Evolutionary conservation across 2,888 invertebrate genomes (phyloP).

Genomic region (Patella caerulea): DNA sequence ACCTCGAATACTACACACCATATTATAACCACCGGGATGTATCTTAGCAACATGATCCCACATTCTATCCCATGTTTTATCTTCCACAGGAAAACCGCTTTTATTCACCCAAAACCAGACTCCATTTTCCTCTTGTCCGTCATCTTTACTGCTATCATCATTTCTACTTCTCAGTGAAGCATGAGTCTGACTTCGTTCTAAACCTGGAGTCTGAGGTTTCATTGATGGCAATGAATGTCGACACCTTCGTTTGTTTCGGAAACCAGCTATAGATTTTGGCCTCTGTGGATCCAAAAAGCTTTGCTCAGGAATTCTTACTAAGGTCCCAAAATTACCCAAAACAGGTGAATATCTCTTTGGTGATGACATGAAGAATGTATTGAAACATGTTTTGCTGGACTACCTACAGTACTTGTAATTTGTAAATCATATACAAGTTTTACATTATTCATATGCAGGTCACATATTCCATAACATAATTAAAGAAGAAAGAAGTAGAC

Average conservation of each 20-base stretch:
- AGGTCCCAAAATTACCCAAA: constrained; percentile 32
- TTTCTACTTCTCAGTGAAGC: neutral
- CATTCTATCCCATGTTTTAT: constrained; percentile 70
- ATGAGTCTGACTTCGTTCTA: neutral
- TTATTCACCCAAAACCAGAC: constrained; percentile 70
- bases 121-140: constrained; percentile 63
- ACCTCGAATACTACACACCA: constrained; percentile 52
- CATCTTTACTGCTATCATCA: constrained; percentile 43
- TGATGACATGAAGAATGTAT: neutral
- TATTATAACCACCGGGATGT: constrained; percentile 62
- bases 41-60: constrained; percentile 68
- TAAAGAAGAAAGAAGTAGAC: too few relatives aligned
- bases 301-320: constrained; percentile 34
- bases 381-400: too few relatives aligned
- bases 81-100: constrained; percentile 69
- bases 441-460: too few relatives aligned
- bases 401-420: too few relatives aligned
- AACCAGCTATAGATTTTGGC: neutral
- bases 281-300: constrained; percentile 18
- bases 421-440: too few relatives aligned
- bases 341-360: neutral
- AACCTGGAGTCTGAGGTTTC: neutral
- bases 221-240: neutral
- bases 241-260: constrained; percentile 2
- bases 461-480: too few relatives aligned